Evolutionary conservation across 2,888 invertebrate species (phyloP).

Genomic region (Parnassius glacialis): DNA sequence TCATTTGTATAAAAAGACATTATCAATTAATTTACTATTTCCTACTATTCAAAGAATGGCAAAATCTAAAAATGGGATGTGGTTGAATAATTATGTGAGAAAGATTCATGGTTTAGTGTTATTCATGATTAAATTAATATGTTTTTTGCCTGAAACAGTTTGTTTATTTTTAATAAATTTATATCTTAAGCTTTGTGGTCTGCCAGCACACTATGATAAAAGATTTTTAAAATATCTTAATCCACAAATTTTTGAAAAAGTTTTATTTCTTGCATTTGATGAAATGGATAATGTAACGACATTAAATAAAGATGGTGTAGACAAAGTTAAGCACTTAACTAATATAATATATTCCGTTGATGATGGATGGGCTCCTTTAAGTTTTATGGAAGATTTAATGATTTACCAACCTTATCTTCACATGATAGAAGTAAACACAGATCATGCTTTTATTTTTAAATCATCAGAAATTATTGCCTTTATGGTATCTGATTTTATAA

Average conservation of each 20-base stretch:
- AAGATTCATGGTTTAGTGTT: constrained; percentile 50
- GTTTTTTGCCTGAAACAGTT: constrained; percentile 76
- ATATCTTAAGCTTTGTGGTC: constrained; percentile 77
- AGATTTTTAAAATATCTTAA: constrained; percentile 80
- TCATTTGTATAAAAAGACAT: constrained; percentile 75
- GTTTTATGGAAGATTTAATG: constrained; percentile 84
- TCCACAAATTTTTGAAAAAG: constrained; percentile 81
- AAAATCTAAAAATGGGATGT: constrained; percentile 86
- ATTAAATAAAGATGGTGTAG: constrained; percentile 83
- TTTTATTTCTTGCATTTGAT: constrained; percentile 86
- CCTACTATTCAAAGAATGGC: constrained; percentile 94
- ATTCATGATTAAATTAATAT: constrained; percentile 62
- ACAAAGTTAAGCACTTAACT: constrained; percentile 80
- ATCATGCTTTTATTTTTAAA: constrained; percentile 91
- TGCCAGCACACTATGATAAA: constrained; percentile 72
- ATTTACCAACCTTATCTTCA: constrained; percentile 51
- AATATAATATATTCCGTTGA: constrained; percentile 87
- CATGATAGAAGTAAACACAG: constrained; percentile 55
- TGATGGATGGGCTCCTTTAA: constrained; percentile 92
- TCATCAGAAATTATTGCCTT: constrained; percentile 81
- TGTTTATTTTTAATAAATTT: constrained; percentile 72
- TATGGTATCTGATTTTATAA: constrained; percentile 56
- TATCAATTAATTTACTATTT: constrained; percentile 88
- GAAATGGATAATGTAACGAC: constrained; percentile 89
- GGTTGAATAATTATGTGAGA: constrained; percentile 83